These are phyloP conservation scores for Puffinus mauretanicus DNA, from an alignment of 2,113 vertebrate species.

Conservation along the genomic window DNA sequence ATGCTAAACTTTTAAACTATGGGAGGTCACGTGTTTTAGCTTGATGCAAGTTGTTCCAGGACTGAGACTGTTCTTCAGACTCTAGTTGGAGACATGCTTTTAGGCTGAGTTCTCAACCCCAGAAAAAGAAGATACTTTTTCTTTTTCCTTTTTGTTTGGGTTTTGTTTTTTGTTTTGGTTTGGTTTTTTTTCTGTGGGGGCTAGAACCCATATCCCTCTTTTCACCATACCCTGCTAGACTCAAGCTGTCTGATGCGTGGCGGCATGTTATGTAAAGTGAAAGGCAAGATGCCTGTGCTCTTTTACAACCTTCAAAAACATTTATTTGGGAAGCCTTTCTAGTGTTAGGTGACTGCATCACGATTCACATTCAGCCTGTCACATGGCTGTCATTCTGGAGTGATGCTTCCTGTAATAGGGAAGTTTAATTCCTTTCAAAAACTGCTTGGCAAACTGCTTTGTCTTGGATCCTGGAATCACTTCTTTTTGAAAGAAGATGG, in stretches of 20 bases:
- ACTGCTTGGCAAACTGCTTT: neutral
- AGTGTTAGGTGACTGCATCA: neutral
- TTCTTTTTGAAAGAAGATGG: constrained; percentile 34
- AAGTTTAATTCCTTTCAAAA: neutral
- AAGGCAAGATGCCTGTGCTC: neutral
- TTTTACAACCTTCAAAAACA: neutral
- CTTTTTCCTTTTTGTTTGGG: neutral
- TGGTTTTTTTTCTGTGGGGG: neutral
- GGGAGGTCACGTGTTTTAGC: neutral
- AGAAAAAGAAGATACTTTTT: constrained; percentile 54
- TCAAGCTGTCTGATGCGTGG: neutral
- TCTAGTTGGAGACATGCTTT: neutral
- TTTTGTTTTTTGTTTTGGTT: neutral
- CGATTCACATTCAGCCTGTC: neutral
- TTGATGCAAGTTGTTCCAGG: neutral
- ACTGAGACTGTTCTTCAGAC: neutral
- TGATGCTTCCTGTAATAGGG: neutral
- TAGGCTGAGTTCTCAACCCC: constrained; percentile 67
- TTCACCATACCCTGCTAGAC: neutral
- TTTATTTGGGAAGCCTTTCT: neutral
- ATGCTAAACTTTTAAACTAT: neutral
- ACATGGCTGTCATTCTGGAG: neutral
- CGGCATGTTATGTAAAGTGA: neutral
- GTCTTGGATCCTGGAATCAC: neutral
- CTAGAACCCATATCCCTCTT: neutral